Conservation (phyloP, 2,888 invertebrate genomes). For the Chymomyza procnemis region DNA sequence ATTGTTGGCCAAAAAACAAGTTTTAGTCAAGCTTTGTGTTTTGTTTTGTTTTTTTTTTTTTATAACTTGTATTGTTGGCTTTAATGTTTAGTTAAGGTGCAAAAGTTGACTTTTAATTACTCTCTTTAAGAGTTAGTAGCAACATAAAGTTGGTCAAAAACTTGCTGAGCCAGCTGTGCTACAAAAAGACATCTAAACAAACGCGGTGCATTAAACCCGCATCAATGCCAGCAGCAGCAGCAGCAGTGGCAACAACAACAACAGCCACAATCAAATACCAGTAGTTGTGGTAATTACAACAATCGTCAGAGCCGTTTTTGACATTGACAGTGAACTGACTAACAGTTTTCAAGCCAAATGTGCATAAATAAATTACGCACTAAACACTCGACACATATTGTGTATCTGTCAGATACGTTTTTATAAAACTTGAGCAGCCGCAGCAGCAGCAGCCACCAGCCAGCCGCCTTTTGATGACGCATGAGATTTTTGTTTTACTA, state of each 20-base stretch:
- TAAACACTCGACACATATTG: slow-evolving; percentile 7
- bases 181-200: slow-evolving; percentile 10
- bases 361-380: slow-evolving; percentile 30
- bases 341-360: slow-evolving; percentile 40
- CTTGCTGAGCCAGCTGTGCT: slow-evolving; percentile 17
- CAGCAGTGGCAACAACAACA: slow-evolving; percentile 23
- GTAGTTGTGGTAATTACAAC: neutral
- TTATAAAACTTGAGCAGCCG: neutral
- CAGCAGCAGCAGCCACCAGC: slow-evolving; percentile 18
- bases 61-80: neutral
- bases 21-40: slow-evolving; percentile 21
- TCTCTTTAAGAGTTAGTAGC: slow-evolving; percentile 55
- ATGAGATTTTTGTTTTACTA: slow-evolving; percentile 10
- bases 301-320: slow-evolving; percentile 35
- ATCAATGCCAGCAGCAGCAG: slow-evolving; percentile 51
- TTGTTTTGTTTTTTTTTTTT: neutral
- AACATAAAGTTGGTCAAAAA: neutral
- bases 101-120: slow-evolving; percentile 62
- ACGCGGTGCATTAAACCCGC: slow-evolving; percentile 66
- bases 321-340: slow-evolving; percentile 66
- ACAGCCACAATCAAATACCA: slow-evolving; percentile 2
- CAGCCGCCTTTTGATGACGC: slow-evolving; percentile 23
- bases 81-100: too few species aligned
- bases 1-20: slow-evolving; percentile 49
- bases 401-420: slow-evolving; percentile 37